Evolutionary conservation across 2,797 vertebrate species (phyloP), one percentile per base, ranked within the genome.

Genomic region (Girardinus metallicus): DNA sequence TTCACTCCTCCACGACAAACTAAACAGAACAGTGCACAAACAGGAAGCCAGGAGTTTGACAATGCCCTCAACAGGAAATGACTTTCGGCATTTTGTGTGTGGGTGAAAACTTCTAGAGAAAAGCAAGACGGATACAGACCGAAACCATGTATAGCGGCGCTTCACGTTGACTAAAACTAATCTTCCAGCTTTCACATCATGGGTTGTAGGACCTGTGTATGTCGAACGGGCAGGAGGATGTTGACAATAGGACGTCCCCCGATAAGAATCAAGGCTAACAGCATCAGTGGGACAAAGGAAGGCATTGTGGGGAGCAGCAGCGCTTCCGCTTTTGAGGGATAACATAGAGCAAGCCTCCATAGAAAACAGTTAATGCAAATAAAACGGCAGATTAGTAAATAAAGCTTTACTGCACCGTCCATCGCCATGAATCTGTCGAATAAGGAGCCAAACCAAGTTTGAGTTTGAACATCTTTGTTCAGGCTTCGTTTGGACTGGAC

Each of bases 251-350:
- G 72, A 77, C 57, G 83, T 44, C 74, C 73, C 12, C 51, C 0
- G 93, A 94, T 95, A 93, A 92, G 80, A 86, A 93, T 94, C 91
- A 75, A 86, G 90, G 88, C 86, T 80, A 72, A 64, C 47, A 1
- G 80, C 55, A 75, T 90, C 74, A 39, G 81, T 84, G 68, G 79
- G 83, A 94, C 93, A 94, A 94, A 93, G 86, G 79, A 83, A 15
- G 66, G 81, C 80, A 91, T 93, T 94, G 90, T 93, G 73, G 81
- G 47, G 83, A 83, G 80, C 86, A 89, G 89, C 83, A 87, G 86
- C 86, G 39, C 91, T 91, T 93, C 92, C 90, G 87, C 80, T 66
- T 91, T 88, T 89, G 76, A 89, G 85, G 85, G 77, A 89, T 89
- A 91, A 88, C 88, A 91, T 26, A 1, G 79, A 80, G 57, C 77